These are phyloP conservation scores for Alauda arvensis DNA, from an alignment of 2,797 vertebrate genomes.

Conservation along the genomic window DNA sequence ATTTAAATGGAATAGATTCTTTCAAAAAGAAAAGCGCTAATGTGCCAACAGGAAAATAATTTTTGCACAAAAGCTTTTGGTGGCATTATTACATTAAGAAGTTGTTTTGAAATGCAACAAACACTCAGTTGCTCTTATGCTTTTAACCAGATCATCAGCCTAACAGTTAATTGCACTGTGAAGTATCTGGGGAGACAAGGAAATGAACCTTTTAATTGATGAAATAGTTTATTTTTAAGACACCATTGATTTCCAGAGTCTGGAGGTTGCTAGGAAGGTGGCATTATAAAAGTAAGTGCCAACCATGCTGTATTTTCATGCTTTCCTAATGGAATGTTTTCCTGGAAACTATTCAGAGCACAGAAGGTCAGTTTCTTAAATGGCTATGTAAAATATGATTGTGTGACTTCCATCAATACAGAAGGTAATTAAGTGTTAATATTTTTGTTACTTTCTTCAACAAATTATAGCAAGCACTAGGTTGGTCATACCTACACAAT, in stretches of 20 bases:
- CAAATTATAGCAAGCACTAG: neutral
- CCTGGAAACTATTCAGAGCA: neutral
- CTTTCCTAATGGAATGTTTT: neutral
- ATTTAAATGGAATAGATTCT: neutral
- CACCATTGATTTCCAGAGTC: neutral
- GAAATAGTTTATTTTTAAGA: neutral
- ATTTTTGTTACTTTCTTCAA: neutral
- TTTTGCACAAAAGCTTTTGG: neutral
- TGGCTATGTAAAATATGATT: neutral
- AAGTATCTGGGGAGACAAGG: neutral
- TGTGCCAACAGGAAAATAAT: neutral
- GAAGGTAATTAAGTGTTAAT: neutral
- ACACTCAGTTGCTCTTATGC: neutral
- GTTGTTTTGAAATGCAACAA: neutral
- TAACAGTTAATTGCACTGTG: neutral
- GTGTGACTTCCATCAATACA: neutral
- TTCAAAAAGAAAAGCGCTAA: neutral
- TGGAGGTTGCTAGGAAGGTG: neutral
- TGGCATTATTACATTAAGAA: neutral
- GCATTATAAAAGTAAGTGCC: neutral
- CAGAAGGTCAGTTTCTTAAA: neutral
- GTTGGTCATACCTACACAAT: neutral
- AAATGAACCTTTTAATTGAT: neutral
- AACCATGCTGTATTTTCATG: neutral
- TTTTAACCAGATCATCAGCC: neutral